A percentile compares a stretch with the other conserved stretches of the same genome.
phyloP scores from a whole-genome alignment of 1,140 invertebrate genomes.

The Sesamia nonagrioides region DNA sequence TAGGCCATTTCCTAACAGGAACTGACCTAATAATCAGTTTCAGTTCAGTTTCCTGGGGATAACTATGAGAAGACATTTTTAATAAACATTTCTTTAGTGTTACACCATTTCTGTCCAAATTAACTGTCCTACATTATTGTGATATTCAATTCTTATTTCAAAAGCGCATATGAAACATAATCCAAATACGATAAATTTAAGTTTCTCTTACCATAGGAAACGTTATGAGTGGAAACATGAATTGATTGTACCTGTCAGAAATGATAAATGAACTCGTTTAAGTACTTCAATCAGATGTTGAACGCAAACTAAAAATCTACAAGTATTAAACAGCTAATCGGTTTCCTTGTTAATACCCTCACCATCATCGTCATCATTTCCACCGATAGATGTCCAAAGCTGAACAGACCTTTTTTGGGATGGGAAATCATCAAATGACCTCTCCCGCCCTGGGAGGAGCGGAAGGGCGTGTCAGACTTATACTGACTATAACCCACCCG shows the following conservation, averaged over 20 bases:
- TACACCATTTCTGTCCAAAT: not conserved
- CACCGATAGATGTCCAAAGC: too few relatives aligned
- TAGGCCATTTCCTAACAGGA: too few relatives aligned
- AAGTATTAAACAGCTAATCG: not conserved
- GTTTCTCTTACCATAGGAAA: constrained; percentile 18
- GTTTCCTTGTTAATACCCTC: not conserved
- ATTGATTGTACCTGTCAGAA: not conserved
- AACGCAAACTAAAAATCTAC: not conserved
- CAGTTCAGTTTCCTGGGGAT: too few relatives aligned
- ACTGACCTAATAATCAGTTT: too few relatives aligned
- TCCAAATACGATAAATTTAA: constrained; percentile 12
- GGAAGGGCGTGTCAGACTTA: too few relatives aligned
- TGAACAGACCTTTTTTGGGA: too few relatives aligned
- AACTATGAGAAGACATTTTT: not conserved
- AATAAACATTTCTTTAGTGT: not conserved
- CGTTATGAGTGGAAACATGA: not conserved
- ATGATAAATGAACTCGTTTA: not conserved
- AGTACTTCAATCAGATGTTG: not conserved
- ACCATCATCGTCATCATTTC: too few relatives aligned
- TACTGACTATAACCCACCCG: too few relatives aligned
- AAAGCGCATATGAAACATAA: not conserved
- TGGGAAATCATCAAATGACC: too few relatives aligned
- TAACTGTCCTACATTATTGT: not conserved
- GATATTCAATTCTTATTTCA: constrained; percentile 1
- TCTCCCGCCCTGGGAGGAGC: too few relatives aligned